Evolutionary conservation across 2,797 vertebrate genomes (phyloP).

Genomic region (Parauchenoglanis punctatus): DNA sequence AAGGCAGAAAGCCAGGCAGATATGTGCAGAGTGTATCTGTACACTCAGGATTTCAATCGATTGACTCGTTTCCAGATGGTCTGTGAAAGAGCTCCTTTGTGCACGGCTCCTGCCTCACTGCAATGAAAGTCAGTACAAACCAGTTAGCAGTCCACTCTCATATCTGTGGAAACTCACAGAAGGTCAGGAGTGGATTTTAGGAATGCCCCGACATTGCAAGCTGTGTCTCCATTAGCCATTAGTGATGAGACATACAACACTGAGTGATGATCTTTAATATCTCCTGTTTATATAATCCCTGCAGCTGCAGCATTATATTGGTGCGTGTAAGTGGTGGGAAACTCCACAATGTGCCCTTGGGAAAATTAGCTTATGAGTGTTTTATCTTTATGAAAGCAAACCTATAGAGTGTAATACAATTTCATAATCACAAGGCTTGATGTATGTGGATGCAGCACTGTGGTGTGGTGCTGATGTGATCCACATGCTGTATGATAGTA

Average conservation of each 20-base stretch:
- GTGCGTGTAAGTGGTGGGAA: slow-evolving; percentile 1
- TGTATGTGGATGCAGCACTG: background rate
- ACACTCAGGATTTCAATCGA: slow-evolving; percentile 34
- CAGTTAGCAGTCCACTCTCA: slow-evolving; percentile 26
- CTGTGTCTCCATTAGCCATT: slow-evolving; percentile 22
- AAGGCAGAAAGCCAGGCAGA: slow-evolving; percentile 9
- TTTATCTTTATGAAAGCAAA: slow-evolving; percentile 1
- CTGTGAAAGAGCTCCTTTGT: slow-evolving; percentile 48
- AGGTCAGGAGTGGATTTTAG: slow-evolving; percentile 21
- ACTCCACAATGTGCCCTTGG: slow-evolving; percentile 29
- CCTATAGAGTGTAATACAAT: background rate
- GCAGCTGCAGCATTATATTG: slow-evolving; percentile 3
- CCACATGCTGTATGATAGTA: background rate
- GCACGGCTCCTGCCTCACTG: background rate
- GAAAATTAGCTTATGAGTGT: slow-evolving; percentile 26
- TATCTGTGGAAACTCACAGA: slow-evolving; percentile 9
- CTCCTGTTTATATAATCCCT: slow-evolving; percentile 39
- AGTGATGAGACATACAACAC: slow-evolving; percentile 16
- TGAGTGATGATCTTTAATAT: slow-evolving; percentile 52
- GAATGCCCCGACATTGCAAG: background rate
- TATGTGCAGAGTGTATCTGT: slow-evolving; percentile 17
- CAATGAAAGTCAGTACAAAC: slow-evolving; percentile 9
- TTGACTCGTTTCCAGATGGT: slow-evolving; percentile 44
- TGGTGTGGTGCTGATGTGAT: background rate
- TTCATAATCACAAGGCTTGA: background rate